Evolutionary conservation across 2,113 vertebrate species (phyloP), one percentile per base, ranked within the genome.

Genomic region (Megalops atlanticus): DNA sequence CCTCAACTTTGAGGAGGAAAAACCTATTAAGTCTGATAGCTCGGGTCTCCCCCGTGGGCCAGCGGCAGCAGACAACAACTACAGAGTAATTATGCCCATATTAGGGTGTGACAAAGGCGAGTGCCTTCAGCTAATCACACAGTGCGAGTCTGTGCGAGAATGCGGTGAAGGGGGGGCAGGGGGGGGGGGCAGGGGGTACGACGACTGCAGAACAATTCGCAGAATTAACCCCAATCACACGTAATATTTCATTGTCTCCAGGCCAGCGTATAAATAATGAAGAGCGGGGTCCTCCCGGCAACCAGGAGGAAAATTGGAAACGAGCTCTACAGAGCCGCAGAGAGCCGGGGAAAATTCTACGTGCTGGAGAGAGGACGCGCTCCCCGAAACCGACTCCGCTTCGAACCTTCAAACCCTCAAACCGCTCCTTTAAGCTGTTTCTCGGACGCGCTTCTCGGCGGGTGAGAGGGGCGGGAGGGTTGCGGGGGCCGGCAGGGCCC

Each of bases 41-140:
- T 14, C 2, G 36, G 27, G 80, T 80, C 73, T 89, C 81, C 78
- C 68, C 45, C 2, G 80, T 77, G 88, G 78, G 77, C 18, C 69
- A 52, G 41, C 54, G 73, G 36, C 83, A 52, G 58, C 43, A 33
- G 81, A 80, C 77, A 87, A 27, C 68, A n/a, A 31, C 84, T 89
- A 83, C 64, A 88, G 84, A 90, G 82, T 87, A 85, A 89, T 87
- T 81, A 86, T 76, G 21, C 45, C 36, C 14, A 68, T 86, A 84
- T 85, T 86, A 33, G 47, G 84, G 54, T 58, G 84, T 72, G 85
- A 85, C 21, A 78, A 47, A 91, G 47, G 80, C 79, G 77, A 88
- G 78, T 81, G 2, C 31, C 77, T 78, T 82, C 79, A 83, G 78
- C 39, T 40, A 75, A 75, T 43, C 73, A 75, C 18, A 24, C n/a